These are phyloP conservation scores for Nothura maculosa DNA, from an alignment of 2,797 vertebrate genomes.

Conservation along the genomic window DNA sequence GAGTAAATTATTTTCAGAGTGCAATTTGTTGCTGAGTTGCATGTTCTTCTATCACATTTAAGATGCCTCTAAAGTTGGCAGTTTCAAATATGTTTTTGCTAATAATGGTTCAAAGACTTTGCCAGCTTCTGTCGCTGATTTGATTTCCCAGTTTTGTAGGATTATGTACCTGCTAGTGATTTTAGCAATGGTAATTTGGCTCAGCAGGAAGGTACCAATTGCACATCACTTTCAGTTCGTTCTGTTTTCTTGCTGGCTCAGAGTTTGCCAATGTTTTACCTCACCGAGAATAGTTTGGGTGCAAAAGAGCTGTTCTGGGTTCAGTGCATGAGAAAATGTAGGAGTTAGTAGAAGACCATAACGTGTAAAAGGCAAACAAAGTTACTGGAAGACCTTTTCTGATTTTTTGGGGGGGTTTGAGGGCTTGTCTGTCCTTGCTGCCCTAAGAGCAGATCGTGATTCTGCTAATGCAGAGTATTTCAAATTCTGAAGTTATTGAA, in stretches of 20 bases:
- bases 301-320: background rate
- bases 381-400: background rate
- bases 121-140: background rate
- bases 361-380: background rate
- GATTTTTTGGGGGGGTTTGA: background rate
- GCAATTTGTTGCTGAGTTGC: background rate
- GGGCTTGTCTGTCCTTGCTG: background rate
- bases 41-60: background rate
- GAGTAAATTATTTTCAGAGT: background rate
- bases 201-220: background rate
- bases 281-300: constrained; percentile 10
- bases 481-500: background rate
- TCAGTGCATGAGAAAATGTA: rapidly evolving
- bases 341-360: background rate
- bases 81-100: background rate
- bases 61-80: background rate
- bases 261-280: constrained; percentile 16
- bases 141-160: rapidly evolving
- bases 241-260: background rate
- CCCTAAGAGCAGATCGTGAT: constrained; percentile 10
- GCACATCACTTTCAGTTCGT: constrained; percentile 51
- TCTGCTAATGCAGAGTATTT: background rate
- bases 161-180: background rate
- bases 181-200: background rate
- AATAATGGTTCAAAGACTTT: background rate